phyloP scores from a whole-genome alignment of 2,113 vertebrate genomes.

The Dendrocopos noguchii region DNA sequence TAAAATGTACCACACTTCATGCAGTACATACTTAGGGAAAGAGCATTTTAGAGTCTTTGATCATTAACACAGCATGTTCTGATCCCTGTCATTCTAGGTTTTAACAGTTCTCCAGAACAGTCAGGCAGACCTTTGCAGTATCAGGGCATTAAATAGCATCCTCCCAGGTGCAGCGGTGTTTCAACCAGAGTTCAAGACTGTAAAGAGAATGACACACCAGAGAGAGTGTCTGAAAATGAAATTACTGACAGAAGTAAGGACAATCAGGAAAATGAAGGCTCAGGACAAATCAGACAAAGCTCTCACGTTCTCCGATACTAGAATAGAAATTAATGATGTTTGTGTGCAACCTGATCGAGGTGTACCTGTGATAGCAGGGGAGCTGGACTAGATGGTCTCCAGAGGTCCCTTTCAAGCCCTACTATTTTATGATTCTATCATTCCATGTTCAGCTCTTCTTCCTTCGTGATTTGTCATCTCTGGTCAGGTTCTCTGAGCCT shows the following conservation, averaged over 20 bases:
- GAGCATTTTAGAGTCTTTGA: background rate
- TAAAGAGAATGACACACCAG: background rate
- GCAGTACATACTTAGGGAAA: background rate
- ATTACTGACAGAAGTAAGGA: background rate
- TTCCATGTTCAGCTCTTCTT: background rate
- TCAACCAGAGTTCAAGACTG: background rate
- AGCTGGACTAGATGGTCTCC: too few species aligned
- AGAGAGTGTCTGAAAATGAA: background rate
- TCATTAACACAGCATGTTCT: background rate
- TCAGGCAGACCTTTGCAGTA: background rate
- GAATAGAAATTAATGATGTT: background rate
- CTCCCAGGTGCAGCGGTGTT: background rate
- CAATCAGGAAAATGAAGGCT: background rate
- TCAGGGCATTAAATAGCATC: background rate
- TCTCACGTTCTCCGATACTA: background rate
- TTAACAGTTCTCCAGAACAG: background rate
- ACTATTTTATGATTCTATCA: too few species aligned
- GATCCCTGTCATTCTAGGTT: background rate
- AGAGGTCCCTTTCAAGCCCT: too few species aligned
- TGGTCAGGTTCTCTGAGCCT: background rate
- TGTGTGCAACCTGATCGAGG: too few species aligned
- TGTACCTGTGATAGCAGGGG: too few species aligned
- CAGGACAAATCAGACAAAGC: background rate
- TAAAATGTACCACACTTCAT: background rate
- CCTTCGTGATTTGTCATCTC: background rate